Base-by-base conservation (phyloP, 2,113 vertebrate species). In the Stomatorhinus ivindoensis region DNA sequence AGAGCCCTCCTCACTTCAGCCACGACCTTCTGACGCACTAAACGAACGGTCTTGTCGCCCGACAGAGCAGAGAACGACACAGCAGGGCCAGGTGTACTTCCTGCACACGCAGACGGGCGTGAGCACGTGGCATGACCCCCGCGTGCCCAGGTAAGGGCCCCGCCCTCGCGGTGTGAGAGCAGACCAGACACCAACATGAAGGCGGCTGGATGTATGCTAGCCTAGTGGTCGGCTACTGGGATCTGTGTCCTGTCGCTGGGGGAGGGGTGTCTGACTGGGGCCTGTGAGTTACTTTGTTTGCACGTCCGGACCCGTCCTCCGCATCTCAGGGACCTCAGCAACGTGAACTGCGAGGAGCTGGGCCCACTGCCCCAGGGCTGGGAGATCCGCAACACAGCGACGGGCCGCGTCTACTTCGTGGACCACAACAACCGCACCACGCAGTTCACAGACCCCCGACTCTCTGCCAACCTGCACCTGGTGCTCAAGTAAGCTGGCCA, bases 351-450 rank as follows among this genome's bases (percentile, higher is more conserved):
- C 94, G 98, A 99, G 95, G 98, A 99, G 94, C 96, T 99, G 93
- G 98, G 98, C 90, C 98, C 98, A 0, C 95, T 99, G 94, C 98
- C 98, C 91, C 98, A 98, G 91, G 98, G 98, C 95, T 99, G 98
- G 98, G 98, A 99, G 95, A 99, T 98, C 93, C 97, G 98, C 89
- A 99, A 98, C 95, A 99, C 98, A 0, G 98, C 98, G 58, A 99
- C 98, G 19, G 98, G 98, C 91, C 97, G 98, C 73, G 98, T 99
- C 95, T 99, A 99, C 96, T 99, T 99, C 92, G 98, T 99, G 73
- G 98, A 99, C 95, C 98, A 99, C 96, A 99, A 99, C 97, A 99
- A 99, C 96, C 97, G 98, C 90, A 99, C 98, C 86, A 99, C 98
- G 73, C 98, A 99, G 92, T 99, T 99, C 95, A 99, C 98, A 58